Evolutionary conservation across 1,140 invertebrate species (phyloP), one percentile per base, ranked within the genome.

Genomic region (Meteorus sp.): DNA sequence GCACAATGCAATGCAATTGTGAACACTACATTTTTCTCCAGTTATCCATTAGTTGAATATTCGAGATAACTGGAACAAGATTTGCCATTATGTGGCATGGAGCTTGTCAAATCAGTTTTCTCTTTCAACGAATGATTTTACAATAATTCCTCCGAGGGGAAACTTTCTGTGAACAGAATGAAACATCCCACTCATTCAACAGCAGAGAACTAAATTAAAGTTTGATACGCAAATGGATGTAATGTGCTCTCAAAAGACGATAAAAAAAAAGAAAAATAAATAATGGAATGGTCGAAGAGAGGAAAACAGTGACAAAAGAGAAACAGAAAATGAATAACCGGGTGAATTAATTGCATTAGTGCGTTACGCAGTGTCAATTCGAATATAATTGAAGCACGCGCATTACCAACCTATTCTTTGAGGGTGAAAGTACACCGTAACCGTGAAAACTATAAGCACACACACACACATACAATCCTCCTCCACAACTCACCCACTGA

Each of bases 321-420:
- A 45, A n/a, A 22, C 15, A 45, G 22, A 23, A 15, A 45, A 2
- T 43, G 23, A 27, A 1, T 31, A 33, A 33, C n/a, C n/a, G n/a
- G n/a, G n/a, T n/a, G n/a, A n/a, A n/a, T 74, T 76, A 76, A 78
- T 77, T 72, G 69, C 73, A 70, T 70, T 73, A 72, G 66, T 56
- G 57, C 58, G 50, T 56, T 41, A 58, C 47, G 45, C 65, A 45
- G 56, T 56, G 45, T 48, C 44, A 27, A 55, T 60, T 52, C 17
- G 69, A 61, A 66, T 75, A 73, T 79, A 78, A 78, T 64, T 79
- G 71, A 77, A 68, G 65, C 60, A 58, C 64, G 65, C 67, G 64
- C n/a, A n/a, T 69, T 66, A 33, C 57, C 72, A 71, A 78, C 77
- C 68, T 75, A 77, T 77, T 75, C 72, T 43, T 31, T 48, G 64